Base-by-base conservation (phyloP, 1,140 invertebrate species). In the Andricus grossulariae region DNA sequence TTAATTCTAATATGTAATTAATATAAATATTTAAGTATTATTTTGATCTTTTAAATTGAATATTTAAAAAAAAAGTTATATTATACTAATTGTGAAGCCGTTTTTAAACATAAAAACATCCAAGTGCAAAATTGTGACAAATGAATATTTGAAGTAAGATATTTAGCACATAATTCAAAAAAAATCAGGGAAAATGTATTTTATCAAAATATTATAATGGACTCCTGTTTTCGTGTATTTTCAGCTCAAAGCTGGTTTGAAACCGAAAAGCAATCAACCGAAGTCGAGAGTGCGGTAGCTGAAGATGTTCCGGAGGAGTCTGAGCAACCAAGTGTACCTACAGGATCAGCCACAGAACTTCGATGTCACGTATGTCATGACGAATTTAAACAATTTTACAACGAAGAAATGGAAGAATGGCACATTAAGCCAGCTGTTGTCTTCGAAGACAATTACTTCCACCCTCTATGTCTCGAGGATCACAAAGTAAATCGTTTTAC, bases 371-470 rank as follows among this genome's bases (percentile, higher is more conserved):
- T 98, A 32, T 99, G 98, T 89, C 94, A 95, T 45, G 98, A 99
- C 91, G 92, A 92, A 70, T 99, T 99, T 90, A 96, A 98, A 76
- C 95, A 97, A 87, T 98, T 98, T 92, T 99, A 97, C 92, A 96
- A 98, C 86, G 97, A 99, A 91, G 98, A 99, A 85, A 95, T 95
- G 73, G 98, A 99, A 89, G 98, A 98, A 88, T 99, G 98, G 98
- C 97, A 98, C 87, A 91, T 99, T 10, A 93, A 94, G 75, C 95
- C 97, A 86, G 97, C 98, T 0, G 92, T 98, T 6, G 90, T 93
- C 21, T 94, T 95, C 52, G 95, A 97, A 51, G 94, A 93, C 2
- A 95, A 95, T 83, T 95, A 96, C 85, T 98, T 97, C 88, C 98
- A 99, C 93, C 97, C 97, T 0, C 89, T 97, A 25, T 99, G 98